Evolutionary conservation across 2,888 invertebrate species (phyloP).

Genomic region (Charanyca ferruginea): DNA sequence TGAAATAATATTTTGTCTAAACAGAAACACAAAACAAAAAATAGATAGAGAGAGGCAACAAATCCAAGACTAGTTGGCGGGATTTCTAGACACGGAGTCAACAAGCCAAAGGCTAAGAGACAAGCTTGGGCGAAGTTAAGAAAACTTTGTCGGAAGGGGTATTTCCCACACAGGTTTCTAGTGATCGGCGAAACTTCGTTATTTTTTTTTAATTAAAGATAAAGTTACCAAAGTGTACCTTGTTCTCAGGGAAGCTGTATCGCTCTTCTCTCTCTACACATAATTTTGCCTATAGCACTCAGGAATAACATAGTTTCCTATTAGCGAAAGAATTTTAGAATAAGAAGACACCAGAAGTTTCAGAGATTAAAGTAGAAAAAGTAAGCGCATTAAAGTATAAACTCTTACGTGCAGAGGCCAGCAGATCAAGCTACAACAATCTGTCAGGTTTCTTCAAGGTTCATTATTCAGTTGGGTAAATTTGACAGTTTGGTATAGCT

Average conservation of each 20-base stretch:
- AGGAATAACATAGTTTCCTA: no score
- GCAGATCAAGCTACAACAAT: no score
- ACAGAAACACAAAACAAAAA: conserved; percentile 6
- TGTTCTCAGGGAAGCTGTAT: conserved; percentile 14
- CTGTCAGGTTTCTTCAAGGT: no score
- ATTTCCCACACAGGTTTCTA: conserved; percentile 14
- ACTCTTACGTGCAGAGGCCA: no score
- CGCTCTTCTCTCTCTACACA: neutral
- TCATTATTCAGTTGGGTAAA: no score
- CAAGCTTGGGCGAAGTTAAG: conserved; percentile 34
- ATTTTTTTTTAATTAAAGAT: no score
- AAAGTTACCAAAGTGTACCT: conserved; percentile 37
- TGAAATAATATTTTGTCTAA: neutral
- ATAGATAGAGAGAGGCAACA: conserved; percentile 1
- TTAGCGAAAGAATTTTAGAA: no score
- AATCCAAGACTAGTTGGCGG: conserved; percentile 16
- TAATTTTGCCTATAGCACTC: no score
- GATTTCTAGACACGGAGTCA: conserved; percentile 30
- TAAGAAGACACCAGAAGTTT: no score
- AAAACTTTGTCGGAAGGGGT: conserved; percentile 43
- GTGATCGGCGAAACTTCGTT: conserved; percentile 7
- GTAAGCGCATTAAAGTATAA: no score
- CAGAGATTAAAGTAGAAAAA: no score
- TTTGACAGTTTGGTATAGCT: no score
- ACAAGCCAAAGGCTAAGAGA: conserved; percentile 33